phyloP scores from a whole-genome alignment of 2,113 vertebrate genomes.

The Hemichromis elongatus region DNA sequence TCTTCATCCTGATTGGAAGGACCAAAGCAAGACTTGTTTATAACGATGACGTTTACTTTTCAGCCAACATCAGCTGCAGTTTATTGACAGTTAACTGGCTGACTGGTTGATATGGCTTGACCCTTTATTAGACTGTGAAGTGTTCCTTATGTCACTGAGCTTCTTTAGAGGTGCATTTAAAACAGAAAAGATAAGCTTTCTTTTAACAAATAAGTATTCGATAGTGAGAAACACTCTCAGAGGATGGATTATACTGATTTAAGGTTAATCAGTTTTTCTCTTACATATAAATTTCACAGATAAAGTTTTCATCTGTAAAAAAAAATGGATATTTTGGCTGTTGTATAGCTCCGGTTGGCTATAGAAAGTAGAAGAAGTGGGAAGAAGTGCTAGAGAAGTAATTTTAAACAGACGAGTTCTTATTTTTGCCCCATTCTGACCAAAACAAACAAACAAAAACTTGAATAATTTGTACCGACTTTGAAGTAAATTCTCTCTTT shows the following conservation, averaged over 20 bases:
- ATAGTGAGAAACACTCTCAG: background rate
- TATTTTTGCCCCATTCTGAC: background rate
- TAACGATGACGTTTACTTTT: background rate
- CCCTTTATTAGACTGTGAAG: background rate
- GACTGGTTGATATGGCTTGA: background rate
- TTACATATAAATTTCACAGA: background rate
- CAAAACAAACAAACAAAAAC: background rate
- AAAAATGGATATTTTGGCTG: background rate
- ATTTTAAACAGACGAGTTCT: fast-evolving
- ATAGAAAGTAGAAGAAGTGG: background rate
- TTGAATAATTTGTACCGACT: background rate
- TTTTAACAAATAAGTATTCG: background rate
- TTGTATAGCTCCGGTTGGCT: background rate
- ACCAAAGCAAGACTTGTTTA: background rate
- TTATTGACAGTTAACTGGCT: background rate
- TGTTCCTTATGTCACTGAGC: too few relatives aligned
- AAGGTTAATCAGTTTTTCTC: fast-evolving
- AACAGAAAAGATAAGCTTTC: background rate
- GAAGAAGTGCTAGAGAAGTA: background rate
- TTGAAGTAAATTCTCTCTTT: background rate
- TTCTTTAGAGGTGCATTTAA: background rate
- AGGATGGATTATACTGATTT: background rate
- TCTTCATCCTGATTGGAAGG: background rate
- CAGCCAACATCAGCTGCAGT: background rate
- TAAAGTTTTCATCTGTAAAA: background rate